These are phyloP conservation scores for Macrobrachium nipponense DNA, from an alignment of 1,140 invertebrate genomes.

Conservation along the genomic window DNA sequence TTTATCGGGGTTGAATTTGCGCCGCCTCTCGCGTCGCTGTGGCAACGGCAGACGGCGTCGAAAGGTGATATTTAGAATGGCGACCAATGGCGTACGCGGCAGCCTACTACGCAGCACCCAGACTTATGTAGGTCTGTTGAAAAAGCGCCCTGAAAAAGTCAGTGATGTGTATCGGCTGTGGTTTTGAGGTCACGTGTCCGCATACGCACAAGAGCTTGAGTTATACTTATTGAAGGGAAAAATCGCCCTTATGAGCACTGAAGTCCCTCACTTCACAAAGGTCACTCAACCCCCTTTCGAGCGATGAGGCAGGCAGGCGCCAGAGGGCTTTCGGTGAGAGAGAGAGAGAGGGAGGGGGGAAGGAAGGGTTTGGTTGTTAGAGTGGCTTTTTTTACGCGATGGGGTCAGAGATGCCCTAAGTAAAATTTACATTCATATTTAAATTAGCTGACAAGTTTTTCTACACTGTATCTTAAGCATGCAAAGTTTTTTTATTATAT, in stretches of 20 bases:
- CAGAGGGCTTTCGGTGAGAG: background rate
- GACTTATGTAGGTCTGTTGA: conserved; percentile 47
- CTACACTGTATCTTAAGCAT: too few species aligned
- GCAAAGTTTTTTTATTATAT: too few species aligned
- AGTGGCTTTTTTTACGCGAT: background rate
- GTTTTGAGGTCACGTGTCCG: conserved; percentile 57
- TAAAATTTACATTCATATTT: too few species aligned
- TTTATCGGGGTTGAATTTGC: too few species aligned
- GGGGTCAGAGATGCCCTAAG: too few species aligned
- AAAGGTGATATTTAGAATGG: too few species aligned
- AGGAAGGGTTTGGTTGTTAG: background rate
- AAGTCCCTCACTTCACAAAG: conserved; percentile 9
- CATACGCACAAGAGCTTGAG: conserved; percentile 53
- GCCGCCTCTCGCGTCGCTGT: too few species aligned
- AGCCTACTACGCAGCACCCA: background rate
- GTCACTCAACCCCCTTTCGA: conserved; percentile 30
- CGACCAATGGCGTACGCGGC: background rate
- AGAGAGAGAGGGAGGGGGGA: background rate
- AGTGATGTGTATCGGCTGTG: conserved; percentile 61
- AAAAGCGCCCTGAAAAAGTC: conserved; percentile 62
- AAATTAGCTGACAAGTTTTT: too few species aligned
- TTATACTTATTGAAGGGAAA: conserved; percentile 25
- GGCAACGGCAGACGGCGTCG: too few species aligned
- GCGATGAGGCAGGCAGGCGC: background rate
- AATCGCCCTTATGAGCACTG: conserved; percentile 39